Base-by-base conservation (phyloP, 2,113 vertebrate species). In the Uria lomvia region DNA sequence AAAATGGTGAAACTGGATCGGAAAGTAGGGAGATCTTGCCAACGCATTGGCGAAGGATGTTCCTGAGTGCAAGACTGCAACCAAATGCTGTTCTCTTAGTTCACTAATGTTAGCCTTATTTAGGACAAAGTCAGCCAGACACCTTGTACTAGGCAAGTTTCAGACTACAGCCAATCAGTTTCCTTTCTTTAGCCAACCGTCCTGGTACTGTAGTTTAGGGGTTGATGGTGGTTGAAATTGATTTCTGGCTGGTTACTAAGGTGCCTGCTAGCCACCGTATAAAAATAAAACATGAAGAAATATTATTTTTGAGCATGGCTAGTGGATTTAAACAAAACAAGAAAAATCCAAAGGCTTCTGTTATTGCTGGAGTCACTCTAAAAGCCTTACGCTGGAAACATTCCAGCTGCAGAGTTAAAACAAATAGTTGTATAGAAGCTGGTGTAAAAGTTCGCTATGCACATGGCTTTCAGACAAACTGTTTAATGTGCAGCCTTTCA, bases 1-100 rank as follows among this genome's bases (percentile, higher is more conserved):
- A 99, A 99, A 98, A 99, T 99, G 99, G 99, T 99, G 97, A 99
- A 99, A 98, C 98, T 99, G 96, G 99, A 99, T 98, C 99, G 99
- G 96, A 99, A 99, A 98, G 99, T 99, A 98, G 99, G 99, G 98
- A 98, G 99, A 97, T 99, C 99, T 59, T 99, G 99, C 99, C 99
- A 99, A 97, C 99, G 99, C 98, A 99, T 99, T 30, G 99, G 99
- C 38, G 99, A 99, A 97, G 99, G 99, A 97, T 99, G 99, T 94
- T 99, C 99, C 97, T 99, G 99, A 99, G 98, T 97, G 98, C 98
- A 97, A 97, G 95, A 97, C 96, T 96, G 97, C 98, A 97, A 93
- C 97, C 98, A 98, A 98, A 98, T 98, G 97, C 98, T 98, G 98
- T 98, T 98, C 96, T 97, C 97, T 98, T 98, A 98, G 98, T 98